Evolutionary conservation across 2,113 vertebrate genomes (phyloP), one percentile per base, ranked within the genome.

Genomic region (Pomatorhinus ruficollis): DNA sequence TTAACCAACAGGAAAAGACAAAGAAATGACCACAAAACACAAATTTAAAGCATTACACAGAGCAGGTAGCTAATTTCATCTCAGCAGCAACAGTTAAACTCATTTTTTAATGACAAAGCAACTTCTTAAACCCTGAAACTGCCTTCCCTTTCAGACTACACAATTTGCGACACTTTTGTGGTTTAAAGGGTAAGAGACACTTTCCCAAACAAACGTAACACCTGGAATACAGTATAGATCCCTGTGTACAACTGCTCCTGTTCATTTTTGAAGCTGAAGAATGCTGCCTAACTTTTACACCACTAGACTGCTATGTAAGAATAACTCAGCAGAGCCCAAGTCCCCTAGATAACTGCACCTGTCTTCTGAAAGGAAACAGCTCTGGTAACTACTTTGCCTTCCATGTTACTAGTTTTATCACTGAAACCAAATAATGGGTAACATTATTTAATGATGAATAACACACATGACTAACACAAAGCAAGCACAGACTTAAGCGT

Each of bases 291-390:
- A 59, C 40, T 64, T 10, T 77, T 35, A 53, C 12, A 44, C 13
- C 13, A 75, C 14, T 12, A 25, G 23, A 22, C 39, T 31, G 49
- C 47, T 20, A 30, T 0, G 0, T 39, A 44, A 75, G 42, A 81
- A 35, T 6, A 33, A 35, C 0, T 0, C 3, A 68, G 76, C 15
- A 31, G 37, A 54, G 45, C 31, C 21, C 19, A 59, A 68, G 44
- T 57, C 22, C 12, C 35, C 17, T 12, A 28, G 42, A 14, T n/a
- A 82, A 64, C 56, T 37, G 47, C 12, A 75, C 5, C 19, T 24
- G 15, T 59, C 63, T 70, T 59, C 77, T 59, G 39, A 70, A 57
- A 70, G 52, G 76, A 77, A 90, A 31, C 30, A 60, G 24, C 72
- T 68, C 33, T 45, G 18, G 10, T 3, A 81, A 70, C 45, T 79